These are phyloP conservation scores for Mesodorylaimus sp. DNA, from an alignment of 2,888 invertebrate genomes.

Conservation along the genomic window DNA sequence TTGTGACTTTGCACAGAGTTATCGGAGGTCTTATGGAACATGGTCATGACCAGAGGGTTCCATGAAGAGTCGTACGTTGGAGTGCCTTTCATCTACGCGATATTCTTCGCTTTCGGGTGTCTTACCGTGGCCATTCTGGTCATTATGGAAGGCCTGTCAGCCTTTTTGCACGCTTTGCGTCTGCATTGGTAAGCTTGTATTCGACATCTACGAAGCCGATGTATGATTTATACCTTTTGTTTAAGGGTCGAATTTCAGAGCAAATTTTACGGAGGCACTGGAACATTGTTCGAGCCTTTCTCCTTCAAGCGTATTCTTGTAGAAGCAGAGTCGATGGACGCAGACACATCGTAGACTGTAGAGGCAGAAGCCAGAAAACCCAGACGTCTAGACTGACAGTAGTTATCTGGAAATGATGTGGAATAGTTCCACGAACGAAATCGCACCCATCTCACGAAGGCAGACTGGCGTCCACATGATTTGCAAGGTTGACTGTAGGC, in stretches of 20 bases:
- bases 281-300: conserved; percentile 80
- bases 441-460: too few species aligned
- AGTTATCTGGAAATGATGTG: too few species aligned
- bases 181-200: conserved; percentile 26
- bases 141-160: conserved; percentile 31
- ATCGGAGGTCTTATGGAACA: conserved; percentile 64
- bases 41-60: conserved; percentile 62
- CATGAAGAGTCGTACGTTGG: conserved; percentile 58
- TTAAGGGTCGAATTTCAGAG: conserved; percentile 96
- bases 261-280: conserved; percentile 81
- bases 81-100: conserved; percentile 37
- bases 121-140: conserved; percentile 29
- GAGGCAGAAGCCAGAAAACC: too few species aligned
- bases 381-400: too few species aligned
- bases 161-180: conserved; percentile 31
- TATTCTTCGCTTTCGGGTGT: conserved; percentile 26
- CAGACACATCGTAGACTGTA: too few species aligned
- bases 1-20: conserved; percentile 43
- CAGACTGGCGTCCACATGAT: too few species aligned
- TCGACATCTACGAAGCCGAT: not conserved
- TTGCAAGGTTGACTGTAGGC: too few species aligned
- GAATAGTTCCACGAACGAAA: too few species aligned
- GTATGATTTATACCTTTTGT: not conserved
- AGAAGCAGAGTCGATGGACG: too few species aligned
- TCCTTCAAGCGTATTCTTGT: conserved; percentile 50